These are phyloP conservation scores for Dinoponera quadriceps DNA, from an alignment of 1,140 invertebrate genomes.

Conservation along the genomic window DNA sequence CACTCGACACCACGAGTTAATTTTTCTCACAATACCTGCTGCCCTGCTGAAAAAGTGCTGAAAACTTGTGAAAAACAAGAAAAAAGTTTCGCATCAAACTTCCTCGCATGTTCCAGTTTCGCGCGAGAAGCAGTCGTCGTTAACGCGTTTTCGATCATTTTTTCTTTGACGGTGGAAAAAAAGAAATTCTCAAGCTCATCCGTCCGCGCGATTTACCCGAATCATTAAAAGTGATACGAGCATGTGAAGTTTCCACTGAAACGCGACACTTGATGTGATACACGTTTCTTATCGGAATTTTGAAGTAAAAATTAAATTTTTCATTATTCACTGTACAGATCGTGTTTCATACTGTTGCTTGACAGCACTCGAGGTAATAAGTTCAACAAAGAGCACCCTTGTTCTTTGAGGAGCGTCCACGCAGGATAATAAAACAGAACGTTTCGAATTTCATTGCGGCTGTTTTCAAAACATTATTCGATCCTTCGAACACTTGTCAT, in stretches of 20 bases:
- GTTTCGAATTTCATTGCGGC: slow-evolving; percentile 76
- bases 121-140: slow-evolving; percentile 66
- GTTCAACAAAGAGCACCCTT: slow-evolving; percentile 67
- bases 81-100: slow-evolving; percentile 71
- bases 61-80: slow-evolving; percentile 61
- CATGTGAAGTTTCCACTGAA: slow-evolving; percentile 15
- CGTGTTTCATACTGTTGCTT: slow-evolving; percentile 37
- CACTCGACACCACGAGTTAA: slow-evolving; percentile 1
- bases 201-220: slow-evolving; percentile 29
- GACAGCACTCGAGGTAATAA: slow-evolving; percentile 52
- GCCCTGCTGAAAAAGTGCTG: slow-evolving; percentile 64
- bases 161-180: slow-evolving; percentile 61
- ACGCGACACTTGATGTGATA: slow-evolving; percentile 4
- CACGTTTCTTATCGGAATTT: slow-evolving; percentile 3
- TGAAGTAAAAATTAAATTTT: slow-evolving; percentile 52
- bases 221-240: slow-evolving; percentile 39
- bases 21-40: slow-evolving; percentile 47
- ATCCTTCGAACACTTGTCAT: slow-evolving; percentile 75
- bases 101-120: slow-evolving; percentile 71
- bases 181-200: slow-evolving; percentile 40
- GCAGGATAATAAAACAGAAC: slow-evolving; percentile 56
- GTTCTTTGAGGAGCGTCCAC: slow-evolving; percentile 64
- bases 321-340: slow-evolving; percentile 38
- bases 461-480: slow-evolving; percentile 81
- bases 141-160: slow-evolving; percentile 70